Base-by-base conservation (phyloP, 1,140 invertebrate species). In the Trialeurodes vaporariorum region DNA sequence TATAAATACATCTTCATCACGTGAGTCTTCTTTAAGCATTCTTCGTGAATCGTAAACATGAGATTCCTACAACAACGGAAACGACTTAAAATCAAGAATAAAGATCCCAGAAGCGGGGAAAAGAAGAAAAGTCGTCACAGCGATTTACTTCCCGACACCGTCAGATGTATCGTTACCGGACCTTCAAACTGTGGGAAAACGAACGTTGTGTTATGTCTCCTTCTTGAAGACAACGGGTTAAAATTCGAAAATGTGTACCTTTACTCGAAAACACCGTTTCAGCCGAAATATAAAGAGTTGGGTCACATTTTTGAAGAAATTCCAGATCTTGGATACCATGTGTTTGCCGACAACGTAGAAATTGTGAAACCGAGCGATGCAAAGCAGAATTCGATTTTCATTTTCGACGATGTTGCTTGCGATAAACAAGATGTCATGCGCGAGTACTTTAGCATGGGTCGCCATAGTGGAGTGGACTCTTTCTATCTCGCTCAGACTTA, bases 401-500 rank as follows among this genome's bases (percentile, higher is more conserved):
- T n/a, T n/a, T n/a, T n/a, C n/a, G 77, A 79, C 69, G 74, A 80
- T 70, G 68, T 78, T 9, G 70, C 72, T 2, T 77, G 75, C 71
- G 74, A 79, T 49, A 76, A 75, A 27, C 77, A 79, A 70, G 66
- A 75, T 66, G 71, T 73, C 59, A 74, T 79, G 24, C 62, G 70
- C 67, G 70, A 74, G 49, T 79, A 75, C 64, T 79, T 79, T 71
- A 71, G 70, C 64, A 77, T 76, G 74, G 77, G 76, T 12, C 67
- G 77, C 64, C 77, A 78, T 74, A 75, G 75, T 65, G 59, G 69
- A 25, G 67, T 76, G 9, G 73, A 78, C 67, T 71, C 69, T 71
- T 75, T 76, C 70, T 79, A 76, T 72, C 61, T 78, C 26, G 70
- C 72, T 69, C 77, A 79, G 70, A 76, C 76, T 1, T 79, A 80